Percentiles rank a stretch among this genome's conserved stretches.
phyloP scores from a whole-genome alignment of 2,113 vertebrate genomes.

The Aspidoscelis tigris region DNA sequence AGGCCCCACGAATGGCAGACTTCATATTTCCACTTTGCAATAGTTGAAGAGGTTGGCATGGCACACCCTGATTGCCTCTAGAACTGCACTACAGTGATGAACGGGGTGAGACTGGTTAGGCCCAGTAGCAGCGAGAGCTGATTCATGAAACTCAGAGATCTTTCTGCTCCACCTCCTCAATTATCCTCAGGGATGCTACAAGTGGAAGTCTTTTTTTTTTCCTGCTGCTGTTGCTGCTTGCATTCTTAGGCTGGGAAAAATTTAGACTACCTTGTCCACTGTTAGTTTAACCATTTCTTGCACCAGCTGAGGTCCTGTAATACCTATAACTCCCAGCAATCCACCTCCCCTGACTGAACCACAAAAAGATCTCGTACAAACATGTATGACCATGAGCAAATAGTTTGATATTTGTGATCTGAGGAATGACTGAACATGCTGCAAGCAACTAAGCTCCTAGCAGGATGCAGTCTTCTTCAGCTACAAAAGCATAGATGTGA shows the following conservation, averaged over 20 bases:
- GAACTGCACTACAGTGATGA: not conserved
- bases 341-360: not conserved
- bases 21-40: too few relatives aligned
- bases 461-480: not conserved
- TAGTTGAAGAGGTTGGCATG: too few relatives aligned
- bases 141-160: not conserved
- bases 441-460: not conserved
- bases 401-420: not conserved
- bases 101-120: not conserved
- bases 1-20: too few relatives aligned
- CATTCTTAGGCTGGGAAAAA: not conserved
- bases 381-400: not conserved
- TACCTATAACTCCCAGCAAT: not conserved
- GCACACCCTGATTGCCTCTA: not conserved
- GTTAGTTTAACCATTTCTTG: slow-evolving; percentile 8
- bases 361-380: not conserved
- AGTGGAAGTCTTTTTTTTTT: not conserved
- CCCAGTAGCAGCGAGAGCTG: not conserved
- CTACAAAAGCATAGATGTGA: not conserved
- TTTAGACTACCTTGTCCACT: not conserved
- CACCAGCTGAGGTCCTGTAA: not conserved
- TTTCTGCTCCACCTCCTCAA: not conserved
- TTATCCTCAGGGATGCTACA: not conserved
- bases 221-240: not conserved
- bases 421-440: not conserved